Evolutionary conservation across 2,888 invertebrate genomes (phyloP).

Genomic region (Hyles lineata): DNA sequence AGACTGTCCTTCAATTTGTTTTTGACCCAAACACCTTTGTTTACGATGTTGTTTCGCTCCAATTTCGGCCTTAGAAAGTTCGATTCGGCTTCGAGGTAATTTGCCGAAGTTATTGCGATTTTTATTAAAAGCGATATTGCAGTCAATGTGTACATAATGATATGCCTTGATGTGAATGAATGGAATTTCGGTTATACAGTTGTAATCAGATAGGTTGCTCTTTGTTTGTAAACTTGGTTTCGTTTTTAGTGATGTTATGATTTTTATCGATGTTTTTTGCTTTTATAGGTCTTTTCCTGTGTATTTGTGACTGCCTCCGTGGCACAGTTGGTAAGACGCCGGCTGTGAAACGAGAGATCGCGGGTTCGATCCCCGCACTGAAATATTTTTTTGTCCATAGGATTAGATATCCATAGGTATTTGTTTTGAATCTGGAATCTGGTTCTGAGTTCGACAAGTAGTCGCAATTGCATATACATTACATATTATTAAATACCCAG

Average conservation of each 20-base stretch:
- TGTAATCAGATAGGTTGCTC: constrained; percentile 46
- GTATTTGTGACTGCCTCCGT: too few relatives aligned
- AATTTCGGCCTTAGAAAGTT: constrained; percentile 55
- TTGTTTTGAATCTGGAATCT: too few relatives aligned
- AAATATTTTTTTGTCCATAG: too few relatives aligned
- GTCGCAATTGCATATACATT: too few relatives aligned
- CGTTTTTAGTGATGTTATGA: constrained; percentile 38
- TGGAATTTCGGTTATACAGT: constrained; percentile 54
- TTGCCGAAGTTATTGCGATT: constrained; percentile 39
- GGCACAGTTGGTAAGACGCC: too few relatives aligned
- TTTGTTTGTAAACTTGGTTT: constrained; percentile 59
- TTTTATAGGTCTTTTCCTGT: neutral
- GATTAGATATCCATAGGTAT: too few relatives aligned
- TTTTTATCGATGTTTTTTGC: constrained; percentile 32
- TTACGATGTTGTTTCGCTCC: constrained; percentile 68
- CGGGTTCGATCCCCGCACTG: too few relatives aligned
- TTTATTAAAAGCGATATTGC: constrained; percentile 48
- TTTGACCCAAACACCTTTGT: constrained; percentile 68
- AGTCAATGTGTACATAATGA: constrained; percentile 57
- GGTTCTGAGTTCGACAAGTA: too few relatives aligned
- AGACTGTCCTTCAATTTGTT: constrained; percentile 44
- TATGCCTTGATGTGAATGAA: constrained; percentile 42
- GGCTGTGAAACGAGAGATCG: too few relatives aligned
- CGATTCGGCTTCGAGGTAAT: constrained; percentile 48
- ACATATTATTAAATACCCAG: too few relatives aligned